These are phyloP conservation scores for Notocelia uddmanniana DNA, from an alignment of 2,888 invertebrate species.

Conservation along the genomic window DNA sequence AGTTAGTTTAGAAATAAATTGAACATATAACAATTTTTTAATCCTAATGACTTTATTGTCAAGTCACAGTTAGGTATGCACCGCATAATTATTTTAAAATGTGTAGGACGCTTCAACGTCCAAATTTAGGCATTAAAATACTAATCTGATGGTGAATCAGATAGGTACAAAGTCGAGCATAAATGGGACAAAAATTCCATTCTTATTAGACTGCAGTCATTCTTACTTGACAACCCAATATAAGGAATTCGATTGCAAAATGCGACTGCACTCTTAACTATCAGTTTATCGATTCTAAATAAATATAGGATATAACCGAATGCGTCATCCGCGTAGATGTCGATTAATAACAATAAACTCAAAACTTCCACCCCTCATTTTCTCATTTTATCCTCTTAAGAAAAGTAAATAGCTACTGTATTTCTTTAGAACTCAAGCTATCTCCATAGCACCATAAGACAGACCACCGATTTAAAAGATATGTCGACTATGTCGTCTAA, in stretches of 20 bases:
- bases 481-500: too few species aligned
- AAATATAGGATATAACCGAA: neutral
- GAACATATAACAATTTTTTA: too few species aligned
- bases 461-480: too few species aligned
- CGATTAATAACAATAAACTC: neutral
- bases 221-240: slow-evolving; percentile 17
- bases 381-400: too few species aligned
- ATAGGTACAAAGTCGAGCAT: slow-evolving; percentile 16
- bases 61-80: neutral
- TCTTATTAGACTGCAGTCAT: slow-evolving; percentile 29
- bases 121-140: slow-evolving; percentile 33
- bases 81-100: slow-evolving; percentile 22
- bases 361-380: neutral
- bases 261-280: neutral
- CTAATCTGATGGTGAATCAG: slow-evolving; percentile 34
- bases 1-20: too few species aligned
- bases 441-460: too few species aligned
- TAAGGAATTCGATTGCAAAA: slow-evolving; percentile 5
- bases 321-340: neutral
- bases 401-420: too few species aligned
- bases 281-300: neutral
- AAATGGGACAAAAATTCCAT: slow-evolving; percentile 29
- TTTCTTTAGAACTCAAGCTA: too few species aligned
- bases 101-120: slow-evolving; percentile 19
- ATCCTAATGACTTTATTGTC: too few species aligned